A percentile compares a stretch with the other conserved stretches of the same genome.
These are phyloP conservation scores for Aviceda subcristata DNA, from an alignment of 2,113 vertebrate species.

Conservation along the genomic window DNA sequence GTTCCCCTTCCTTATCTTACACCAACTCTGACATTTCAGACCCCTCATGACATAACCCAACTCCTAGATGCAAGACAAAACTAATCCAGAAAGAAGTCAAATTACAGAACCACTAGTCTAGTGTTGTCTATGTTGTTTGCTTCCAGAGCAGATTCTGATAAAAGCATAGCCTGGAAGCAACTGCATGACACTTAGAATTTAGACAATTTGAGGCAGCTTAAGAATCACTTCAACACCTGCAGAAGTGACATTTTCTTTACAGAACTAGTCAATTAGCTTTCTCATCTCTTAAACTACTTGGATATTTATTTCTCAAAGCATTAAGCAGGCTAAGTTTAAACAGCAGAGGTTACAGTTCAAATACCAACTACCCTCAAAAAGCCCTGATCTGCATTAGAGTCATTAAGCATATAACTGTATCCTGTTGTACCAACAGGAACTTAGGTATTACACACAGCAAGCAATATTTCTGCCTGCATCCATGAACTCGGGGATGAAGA, in stretches of 20 bases:
- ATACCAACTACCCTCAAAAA: not conserved
- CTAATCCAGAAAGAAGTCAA: not conserved
- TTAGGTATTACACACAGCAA: not conserved
- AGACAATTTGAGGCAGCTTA: not conserved
- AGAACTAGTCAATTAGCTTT: not conserved
- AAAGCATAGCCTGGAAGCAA: not conserved
- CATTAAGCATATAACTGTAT: not conserved
- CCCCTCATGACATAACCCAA: not conserved
- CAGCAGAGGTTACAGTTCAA: not conserved
- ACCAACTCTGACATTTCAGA: not conserved
- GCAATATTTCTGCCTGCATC: not conserved
- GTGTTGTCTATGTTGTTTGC: accelerated
- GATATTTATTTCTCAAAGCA: not conserved
- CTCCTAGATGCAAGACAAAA: not conserved
- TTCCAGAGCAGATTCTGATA: not conserved
- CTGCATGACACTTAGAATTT: not conserved
- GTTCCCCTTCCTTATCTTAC: not conserved
- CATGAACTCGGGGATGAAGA: not conserved
- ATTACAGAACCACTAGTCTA: not conserved
- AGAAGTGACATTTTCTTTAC: not conserved
- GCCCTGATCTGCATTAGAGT: not conserved
- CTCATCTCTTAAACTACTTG: not conserved
- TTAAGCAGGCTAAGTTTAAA: not conserved
- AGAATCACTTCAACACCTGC: not conserved
- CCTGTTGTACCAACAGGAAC: not conserved